A percentile compares a stretch with the other conserved stretches of the same genome.
Conservation (phyloP, 2,113 vertebrate genomes). For the Oxyura jamaicensis region DNA sequence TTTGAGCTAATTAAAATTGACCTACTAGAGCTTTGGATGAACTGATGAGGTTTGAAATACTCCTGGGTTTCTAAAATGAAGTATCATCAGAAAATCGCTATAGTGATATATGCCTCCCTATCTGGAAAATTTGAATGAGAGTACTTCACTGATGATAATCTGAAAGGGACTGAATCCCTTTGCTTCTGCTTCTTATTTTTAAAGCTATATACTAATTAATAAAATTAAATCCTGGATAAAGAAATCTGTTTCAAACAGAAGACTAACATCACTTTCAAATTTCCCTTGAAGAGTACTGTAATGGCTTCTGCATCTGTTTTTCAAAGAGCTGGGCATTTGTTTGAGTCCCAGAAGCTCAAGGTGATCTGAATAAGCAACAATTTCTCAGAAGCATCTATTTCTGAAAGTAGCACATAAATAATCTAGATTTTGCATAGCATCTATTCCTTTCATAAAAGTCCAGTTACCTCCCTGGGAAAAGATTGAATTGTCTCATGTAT, state of each 20-base stretch:
- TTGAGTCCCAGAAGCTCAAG: background rate
- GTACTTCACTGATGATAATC: constrained; percentile 16
- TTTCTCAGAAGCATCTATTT: constrained; percentile 10
- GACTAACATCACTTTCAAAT: constrained; percentile 33
- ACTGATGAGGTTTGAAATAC: constrained; percentile 39
- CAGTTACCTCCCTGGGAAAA: background rate
- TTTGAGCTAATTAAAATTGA: constrained; percentile 50
- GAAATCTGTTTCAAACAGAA: constrained; percentile 13
- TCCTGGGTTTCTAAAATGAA: constrained; percentile 24
- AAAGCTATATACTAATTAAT: constrained; percentile 48
- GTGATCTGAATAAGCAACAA: background rate
- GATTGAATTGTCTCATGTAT: background rate
- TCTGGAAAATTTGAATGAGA: constrained; percentile 29
- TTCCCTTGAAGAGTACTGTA: background rate
- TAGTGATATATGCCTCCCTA: constrained; percentile 36
- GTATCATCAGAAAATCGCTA: constrained; percentile 19
- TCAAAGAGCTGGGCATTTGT: constrained; percentile 4
- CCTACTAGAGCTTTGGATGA: background rate
- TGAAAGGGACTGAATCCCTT: constrained; percentile 18
- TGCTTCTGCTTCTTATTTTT: constrained; percentile 31
- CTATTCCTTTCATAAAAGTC: background rate
- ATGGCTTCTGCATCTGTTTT: background rate
- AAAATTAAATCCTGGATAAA: constrained; percentile 49
- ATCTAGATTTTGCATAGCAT: background rate
- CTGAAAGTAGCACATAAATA: constrained; percentile 11